Conservation (phyloP, 2,113 vertebrate species). For the Rhombomys opimus region DNA sequence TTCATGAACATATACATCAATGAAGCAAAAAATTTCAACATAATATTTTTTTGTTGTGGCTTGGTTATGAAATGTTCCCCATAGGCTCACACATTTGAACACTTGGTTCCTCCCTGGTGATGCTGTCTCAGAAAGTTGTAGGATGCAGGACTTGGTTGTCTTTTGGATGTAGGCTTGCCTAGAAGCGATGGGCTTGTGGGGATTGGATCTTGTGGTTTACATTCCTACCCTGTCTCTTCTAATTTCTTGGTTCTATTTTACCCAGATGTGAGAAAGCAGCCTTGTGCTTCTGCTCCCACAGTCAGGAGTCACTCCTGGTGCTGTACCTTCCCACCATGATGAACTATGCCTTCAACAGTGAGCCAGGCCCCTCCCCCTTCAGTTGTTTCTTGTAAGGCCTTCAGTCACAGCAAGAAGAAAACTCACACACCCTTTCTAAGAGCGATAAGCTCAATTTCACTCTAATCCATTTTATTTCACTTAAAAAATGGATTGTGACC, state of each 20-base stretch:
- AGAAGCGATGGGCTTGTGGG: background rate
- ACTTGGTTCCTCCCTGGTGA: background rate
- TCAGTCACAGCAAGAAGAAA: background rate
- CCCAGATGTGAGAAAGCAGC: background rate
- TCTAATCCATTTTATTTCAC: background rate
- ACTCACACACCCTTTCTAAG: background rate
- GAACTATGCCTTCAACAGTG: background rate
- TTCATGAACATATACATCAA: background rate
- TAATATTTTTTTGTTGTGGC: background rate
- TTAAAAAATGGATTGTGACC: conserved; percentile 12
- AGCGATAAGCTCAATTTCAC: background rate
- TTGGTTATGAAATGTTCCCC: background rate
- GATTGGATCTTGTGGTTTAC: background rate
- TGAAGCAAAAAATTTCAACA: background rate
- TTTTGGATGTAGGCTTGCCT: background rate
- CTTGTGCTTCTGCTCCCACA: background rate
- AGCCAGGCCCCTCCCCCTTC: too few relatives aligned
- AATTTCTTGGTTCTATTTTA: background rate
- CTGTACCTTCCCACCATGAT: background rate
- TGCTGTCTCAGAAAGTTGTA: background rate
- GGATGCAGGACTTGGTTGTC: background rate
- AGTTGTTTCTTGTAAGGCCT: background rate
- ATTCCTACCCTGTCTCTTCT: background rate
- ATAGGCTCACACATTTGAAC: background rate
- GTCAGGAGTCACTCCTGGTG: background rate